phyloP scores from a whole-genome alignment of 2,888 invertebrate genomes.

The Drosophila setosimentum region DNA sequence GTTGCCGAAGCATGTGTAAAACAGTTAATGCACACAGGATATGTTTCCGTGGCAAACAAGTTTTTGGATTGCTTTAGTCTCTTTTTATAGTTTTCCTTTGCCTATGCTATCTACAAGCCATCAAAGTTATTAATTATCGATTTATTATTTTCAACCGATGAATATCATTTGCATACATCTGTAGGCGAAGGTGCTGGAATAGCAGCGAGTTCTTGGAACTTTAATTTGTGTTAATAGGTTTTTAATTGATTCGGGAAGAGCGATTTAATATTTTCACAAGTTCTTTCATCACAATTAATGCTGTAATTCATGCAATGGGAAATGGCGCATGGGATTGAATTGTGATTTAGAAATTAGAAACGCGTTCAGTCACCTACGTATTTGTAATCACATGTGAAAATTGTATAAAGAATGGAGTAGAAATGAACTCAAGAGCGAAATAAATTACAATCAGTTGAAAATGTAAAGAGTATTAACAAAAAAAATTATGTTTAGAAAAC shows the following conservation, averaged over 20 bases:
- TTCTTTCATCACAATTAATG: slow-evolving; percentile 24
- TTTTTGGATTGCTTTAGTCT: slow-evolving; percentile 34
- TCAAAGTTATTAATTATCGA: slow-evolving; percentile 76
- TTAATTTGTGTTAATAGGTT: slow-evolving; percentile 57
- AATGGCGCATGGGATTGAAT: slow-evolving; percentile 33
- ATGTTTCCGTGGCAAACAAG: slow-evolving; percentile 72
- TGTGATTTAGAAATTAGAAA: slow-evolving; percentile 5
- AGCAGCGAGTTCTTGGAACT: slow-evolving; percentile 27
- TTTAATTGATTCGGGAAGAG: slow-evolving; percentile 76
- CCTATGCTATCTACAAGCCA: slow-evolving; percentile 34
- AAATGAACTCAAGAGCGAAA: slow-evolving; percentile 9
- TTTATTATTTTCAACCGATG: slow-evolving; percentile 60
- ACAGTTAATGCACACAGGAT: slow-evolving; percentile 83
- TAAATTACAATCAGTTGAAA: not conserved
- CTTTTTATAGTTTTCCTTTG: slow-evolving; percentile 10
- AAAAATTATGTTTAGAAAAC: not conserved
- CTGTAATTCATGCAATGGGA: slow-evolving; percentile 61
- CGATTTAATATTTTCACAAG: slow-evolving; percentile 76
- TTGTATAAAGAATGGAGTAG: slow-evolving; percentile 4
- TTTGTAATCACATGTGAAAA: slow-evolving; percentile 10
- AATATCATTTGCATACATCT: slow-evolving; percentile 47
- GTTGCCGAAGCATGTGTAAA: slow-evolving; percentile 82
- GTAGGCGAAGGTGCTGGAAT: slow-evolving; percentile 13
- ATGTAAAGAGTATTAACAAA: not conserved
- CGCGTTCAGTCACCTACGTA: slow-evolving; percentile 57